These are phyloP conservation scores for Zaprionus africanus DNA, from an alignment of 1,140 invertebrate genomes.

Conservation along the genomic window DNA sequence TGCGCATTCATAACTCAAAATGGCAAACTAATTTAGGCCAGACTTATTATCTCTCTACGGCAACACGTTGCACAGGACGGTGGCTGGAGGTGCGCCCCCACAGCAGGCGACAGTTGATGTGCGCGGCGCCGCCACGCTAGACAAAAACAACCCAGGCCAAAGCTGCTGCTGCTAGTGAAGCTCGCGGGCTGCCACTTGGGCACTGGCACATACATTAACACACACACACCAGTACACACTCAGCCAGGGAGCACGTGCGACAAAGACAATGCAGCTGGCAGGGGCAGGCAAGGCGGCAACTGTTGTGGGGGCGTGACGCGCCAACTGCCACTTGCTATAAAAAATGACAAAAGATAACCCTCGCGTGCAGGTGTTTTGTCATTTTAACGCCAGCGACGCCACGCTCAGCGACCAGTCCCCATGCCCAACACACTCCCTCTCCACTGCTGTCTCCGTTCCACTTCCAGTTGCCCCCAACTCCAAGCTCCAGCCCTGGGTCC, in stretches of 20 bases:
- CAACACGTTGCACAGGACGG: slow-evolving; percentile 56
- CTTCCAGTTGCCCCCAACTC: background rate
- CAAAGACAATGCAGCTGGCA: slow-evolving; percentile 46
- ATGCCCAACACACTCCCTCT: no score
- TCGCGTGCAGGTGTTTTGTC: slow-evolving; percentile 74
- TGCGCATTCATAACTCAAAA: slow-evolving; percentile 83
- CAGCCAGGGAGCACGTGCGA: slow-evolving; percentile 40
- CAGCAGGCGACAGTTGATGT: slow-evolving; percentile 37
- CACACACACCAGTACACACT: slow-evolving; percentile 17
- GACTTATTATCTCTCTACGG: slow-evolving; percentile 73
- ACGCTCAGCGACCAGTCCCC: slow-evolving; percentile 1
- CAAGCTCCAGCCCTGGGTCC: background rate
- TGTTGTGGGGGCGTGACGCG: slow-evolving; percentile 23
- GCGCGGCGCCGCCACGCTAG: slow-evolving; percentile 37
- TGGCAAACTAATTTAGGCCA: slow-evolving; percentile 82
- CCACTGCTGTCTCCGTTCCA: background rate
- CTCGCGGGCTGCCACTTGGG: slow-evolving; percentile 47
- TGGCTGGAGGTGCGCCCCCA: no score
- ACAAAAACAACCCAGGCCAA: slow-evolving; percentile 41
- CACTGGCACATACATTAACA: slow-evolving; percentile 62
- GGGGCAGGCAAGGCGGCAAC: background rate
- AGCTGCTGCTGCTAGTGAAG: background rate
- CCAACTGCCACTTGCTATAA: slow-evolving; percentile 41
- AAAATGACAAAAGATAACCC: slow-evolving; percentile 41
- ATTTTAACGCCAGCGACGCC: slow-evolving; percentile 67